A percentile compares a stretch with the other conserved stretches of the same genome.
Evolutionary conservation across 2,797 vertebrate species (phyloP).

Genomic region (Siniperca obscura): DNA sequence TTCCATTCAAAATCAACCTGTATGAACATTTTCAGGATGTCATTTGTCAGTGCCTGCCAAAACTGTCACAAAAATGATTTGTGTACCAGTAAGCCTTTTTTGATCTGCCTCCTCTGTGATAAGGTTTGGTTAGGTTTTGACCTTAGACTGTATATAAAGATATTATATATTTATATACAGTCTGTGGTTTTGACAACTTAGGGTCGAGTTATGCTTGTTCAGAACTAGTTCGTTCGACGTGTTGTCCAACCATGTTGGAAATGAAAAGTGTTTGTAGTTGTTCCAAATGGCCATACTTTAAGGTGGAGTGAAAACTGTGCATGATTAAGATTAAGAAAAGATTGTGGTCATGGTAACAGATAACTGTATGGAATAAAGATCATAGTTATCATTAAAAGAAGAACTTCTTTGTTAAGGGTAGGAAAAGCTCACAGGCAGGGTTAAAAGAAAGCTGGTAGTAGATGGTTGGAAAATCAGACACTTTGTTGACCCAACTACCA

Average conservation of each 20-base stretch:
- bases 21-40: neutral
- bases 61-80: neutral
- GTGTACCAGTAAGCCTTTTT: neutral
- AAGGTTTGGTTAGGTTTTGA: neutral
- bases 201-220: neutral
- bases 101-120: neutral
- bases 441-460: neutral
- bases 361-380: neutral
- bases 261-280: too few species aligned
- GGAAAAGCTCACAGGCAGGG: neutral
- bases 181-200: neutral
- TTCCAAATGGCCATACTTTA: neutral
- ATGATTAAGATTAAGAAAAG: neutral
- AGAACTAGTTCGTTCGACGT: neutral
- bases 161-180: neutral
- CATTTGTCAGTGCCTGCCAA: slow-evolving; percentile 1
- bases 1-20: neutral
- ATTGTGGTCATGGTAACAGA: neutral
- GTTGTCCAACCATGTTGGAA: too few species aligned
- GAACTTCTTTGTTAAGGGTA: neutral
- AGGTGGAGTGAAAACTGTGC: neutral
- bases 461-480: neutral
- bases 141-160: neutral
- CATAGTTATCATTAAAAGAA: neutral
- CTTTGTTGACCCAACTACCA: neutral